phyloP scores from a whole-genome alignment of 2,888 invertebrate species.

The Pharmacophagus antenor region DNA sequence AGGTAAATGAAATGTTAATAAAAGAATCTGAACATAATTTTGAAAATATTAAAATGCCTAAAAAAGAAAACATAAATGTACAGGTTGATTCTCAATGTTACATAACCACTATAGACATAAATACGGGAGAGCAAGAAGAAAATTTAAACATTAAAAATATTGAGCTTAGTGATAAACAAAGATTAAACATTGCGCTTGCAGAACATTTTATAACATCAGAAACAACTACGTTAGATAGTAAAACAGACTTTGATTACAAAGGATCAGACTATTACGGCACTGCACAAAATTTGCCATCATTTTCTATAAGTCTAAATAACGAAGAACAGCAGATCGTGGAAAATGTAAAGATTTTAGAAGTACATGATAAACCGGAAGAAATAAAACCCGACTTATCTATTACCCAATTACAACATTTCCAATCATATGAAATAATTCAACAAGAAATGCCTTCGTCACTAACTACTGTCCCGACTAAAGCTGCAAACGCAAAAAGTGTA shows the following conservation, averaged over 20 bases:
- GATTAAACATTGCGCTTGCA: conserved; percentile 47
- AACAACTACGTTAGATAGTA: conserved; percentile 54
- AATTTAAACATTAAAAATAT: conserved; percentile 38
- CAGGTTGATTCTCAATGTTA: conserved; percentile 53
- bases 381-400: conserved; percentile 4
- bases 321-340: conserved; percentile 47
- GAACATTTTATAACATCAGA: conserved; percentile 58
- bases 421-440: conserved; percentile 9
- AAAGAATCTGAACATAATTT: conserved; percentile 48
- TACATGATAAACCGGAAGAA: conserved; percentile 24
- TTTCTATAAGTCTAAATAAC: conserved; percentile 42
- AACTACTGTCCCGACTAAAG: neutral
- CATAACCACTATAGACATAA: conserved; percentile 51
- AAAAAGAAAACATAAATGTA: conserved; percentile 42
- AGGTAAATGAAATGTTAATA: conserved; percentile 49
- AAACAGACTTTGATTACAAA: conserved; percentile 40
- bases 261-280: conserved; percentile 42
- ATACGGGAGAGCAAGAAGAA: conserved; percentile 54
- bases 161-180: conserved; percentile 42
- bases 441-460: conserved; percentile 18
- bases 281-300: conserved; percentile 39
- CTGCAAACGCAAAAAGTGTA: conserved; percentile 8
- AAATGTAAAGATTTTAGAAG: conserved; percentile 30
- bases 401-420: conserved; percentile 20
- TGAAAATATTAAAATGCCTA: conserved; percentile 36